Evolutionary conservation across 2,888 invertebrate species (phyloP).

Genomic region (Synanthedon andrenaeformis): DNA sequence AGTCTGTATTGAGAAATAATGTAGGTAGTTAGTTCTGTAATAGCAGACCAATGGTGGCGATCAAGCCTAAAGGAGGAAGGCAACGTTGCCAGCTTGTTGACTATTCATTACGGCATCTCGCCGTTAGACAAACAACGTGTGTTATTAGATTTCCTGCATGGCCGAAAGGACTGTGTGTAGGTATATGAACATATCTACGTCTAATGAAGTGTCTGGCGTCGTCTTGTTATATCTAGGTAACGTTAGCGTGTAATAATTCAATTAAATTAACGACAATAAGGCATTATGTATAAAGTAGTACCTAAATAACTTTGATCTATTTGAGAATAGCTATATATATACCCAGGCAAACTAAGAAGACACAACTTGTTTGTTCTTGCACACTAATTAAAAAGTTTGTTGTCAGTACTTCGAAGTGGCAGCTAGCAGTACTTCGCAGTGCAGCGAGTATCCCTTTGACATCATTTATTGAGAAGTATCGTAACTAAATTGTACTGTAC

Average conservation of each 20-base stretch:
- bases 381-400: conserved; percentile 71
- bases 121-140: conserved; percentile 54
- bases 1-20: neutral
- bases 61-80: conserved; percentile 25
- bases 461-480: conserved; percentile 26
- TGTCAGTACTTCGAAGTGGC: conserved; percentile 45
- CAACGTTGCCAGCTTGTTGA: conserved; percentile 44
- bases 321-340: conserved; percentile 25
- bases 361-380: conserved; percentile 65
- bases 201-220: neutral
- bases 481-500: conserved; percentile 17
- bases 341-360: conserved; percentile 48
- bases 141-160: conserved; percentile 54
- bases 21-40: neutral
- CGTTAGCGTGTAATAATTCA: too few species aligned
- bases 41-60: conserved; percentile 37
- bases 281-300: too few species aligned
- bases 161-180: conserved; percentile 27
- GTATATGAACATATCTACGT: neutral
- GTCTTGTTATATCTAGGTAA: too few species aligned
- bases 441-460: conserved; percentile 41
- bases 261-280: too few species aligned
- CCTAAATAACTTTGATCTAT: neutral
- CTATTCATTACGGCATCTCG: conserved; percentile 63
- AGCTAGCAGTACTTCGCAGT: conserved; percentile 38